Evolutionary conservation across 2,797 vertebrate species (phyloP).

Genomic region (Cetoscarus ocellatus): DNA sequence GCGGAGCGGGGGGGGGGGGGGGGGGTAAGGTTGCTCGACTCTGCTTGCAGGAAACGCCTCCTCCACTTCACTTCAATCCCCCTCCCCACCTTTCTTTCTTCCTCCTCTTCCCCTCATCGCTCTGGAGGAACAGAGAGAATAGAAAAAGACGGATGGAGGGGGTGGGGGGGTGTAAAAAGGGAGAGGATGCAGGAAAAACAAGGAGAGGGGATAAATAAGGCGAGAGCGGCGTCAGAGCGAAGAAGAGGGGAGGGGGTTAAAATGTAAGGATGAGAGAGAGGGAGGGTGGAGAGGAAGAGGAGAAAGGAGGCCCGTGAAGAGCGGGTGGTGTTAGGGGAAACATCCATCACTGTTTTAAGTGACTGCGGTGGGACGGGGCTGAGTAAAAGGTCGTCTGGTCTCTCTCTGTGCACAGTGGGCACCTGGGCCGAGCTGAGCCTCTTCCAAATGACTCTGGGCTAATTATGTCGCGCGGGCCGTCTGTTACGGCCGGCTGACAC

Average conservation of each 20-base stretch:
- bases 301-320: constrained; percentile 10
- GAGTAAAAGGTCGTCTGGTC: constrained; percentile 72
- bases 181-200: constrained; percentile 8
- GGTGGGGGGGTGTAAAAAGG: constrained; percentile 18
- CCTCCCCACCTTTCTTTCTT: constrained; percentile 24
- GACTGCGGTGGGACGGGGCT: constrained; percentile 73
- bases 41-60: constrained; percentile 38
- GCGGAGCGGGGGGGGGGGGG: neutral
- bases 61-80: constrained; percentile 22
- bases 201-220: constrained; percentile 48
- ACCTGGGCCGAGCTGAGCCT: constrained; percentile 65
- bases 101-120: constrained; percentile 49
- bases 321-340: constrained; percentile 50
- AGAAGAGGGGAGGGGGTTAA: neutral
- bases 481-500: constrained; percentile 63
- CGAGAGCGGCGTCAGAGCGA: constrained; percentile 5
- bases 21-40: constrained; percentile 2
- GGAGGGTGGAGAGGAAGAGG: constrained; percentile 8
- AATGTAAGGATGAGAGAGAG: constrained; percentile 8
- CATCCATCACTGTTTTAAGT: constrained; percentile 82
- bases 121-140: constrained; percentile 55
- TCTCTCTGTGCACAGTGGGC: constrained; percentile 66
- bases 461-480: constrained; percentile 62
- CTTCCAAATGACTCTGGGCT: constrained; percentile 70
- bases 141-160: constrained; percentile 17